A percentile compares a stretch with the other conserved stretches of the same genome.
Conservation (phyloP, 2,113 vertebrate species). For the Callipepla californica region DNA sequence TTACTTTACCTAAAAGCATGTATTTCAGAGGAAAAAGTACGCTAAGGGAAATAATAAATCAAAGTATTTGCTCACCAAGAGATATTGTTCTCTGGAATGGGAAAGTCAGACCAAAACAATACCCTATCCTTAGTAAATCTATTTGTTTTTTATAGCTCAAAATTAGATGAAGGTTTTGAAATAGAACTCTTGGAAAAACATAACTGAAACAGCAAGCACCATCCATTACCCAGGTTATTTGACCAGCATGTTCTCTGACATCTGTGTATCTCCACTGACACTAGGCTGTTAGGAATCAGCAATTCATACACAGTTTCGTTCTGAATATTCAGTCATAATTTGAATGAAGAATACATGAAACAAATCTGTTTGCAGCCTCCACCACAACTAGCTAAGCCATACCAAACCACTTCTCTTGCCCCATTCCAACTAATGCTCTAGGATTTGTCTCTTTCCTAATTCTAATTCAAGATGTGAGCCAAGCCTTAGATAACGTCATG, state of each 20-base stretch:
- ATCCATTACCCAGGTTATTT: background rate
- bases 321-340: background rate
- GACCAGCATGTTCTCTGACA: background rate
- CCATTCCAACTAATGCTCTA: background rate
- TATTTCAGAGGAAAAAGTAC: background rate
- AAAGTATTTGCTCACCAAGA: background rate
- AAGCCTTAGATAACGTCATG: background rate
- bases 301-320: background rate
- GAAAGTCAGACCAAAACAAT: slow-evolving; percentile 11
- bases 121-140: background rate
- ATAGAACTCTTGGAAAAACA: background rate
- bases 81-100: background rate
- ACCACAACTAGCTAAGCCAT: background rate
- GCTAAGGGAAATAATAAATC: slow-evolving; percentile 21
- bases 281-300: background rate
- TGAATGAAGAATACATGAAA: background rate
- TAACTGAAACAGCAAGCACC: background rate
- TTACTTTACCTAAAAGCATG: background rate
- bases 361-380: background rate
- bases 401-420: background rate
- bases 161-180: background rate
- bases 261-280: background rate
- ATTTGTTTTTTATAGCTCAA: background rate
- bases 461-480: background rate
- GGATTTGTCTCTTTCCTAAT: background rate